Evolutionary conservation across 2,888 invertebrate species (phyloP).

Genomic region (Ectemnius lituratus): DNA sequence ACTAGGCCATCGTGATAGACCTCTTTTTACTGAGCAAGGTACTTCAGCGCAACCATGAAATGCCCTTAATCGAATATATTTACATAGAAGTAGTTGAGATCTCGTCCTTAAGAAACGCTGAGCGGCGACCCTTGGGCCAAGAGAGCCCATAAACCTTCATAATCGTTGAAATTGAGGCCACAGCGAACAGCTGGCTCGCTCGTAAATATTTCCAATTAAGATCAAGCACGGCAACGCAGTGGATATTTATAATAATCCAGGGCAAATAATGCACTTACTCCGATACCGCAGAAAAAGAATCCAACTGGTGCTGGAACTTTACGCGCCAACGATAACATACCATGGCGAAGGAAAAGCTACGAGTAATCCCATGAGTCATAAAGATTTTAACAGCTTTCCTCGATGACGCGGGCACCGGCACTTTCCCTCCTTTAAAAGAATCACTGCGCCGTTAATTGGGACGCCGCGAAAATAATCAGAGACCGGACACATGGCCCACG

Average conservation of each 20-base stretch:
- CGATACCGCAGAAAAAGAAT: too few relatives aligned
- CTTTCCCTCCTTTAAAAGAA: slow-evolving; percentile 23
- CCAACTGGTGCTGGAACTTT: too few relatives aligned
- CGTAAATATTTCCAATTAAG: slow-evolving; percentile 7
- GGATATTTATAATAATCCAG: not conserved
- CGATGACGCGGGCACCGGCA: slow-evolving; percentile 13
- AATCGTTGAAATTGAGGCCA: not conserved
- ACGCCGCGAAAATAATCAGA: slow-evolving; percentile 48
- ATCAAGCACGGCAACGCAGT: not conserved
- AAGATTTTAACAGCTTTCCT: slow-evolving; percentile 39
- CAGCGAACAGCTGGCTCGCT: not conserved
- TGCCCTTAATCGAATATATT: too few relatives aligned
- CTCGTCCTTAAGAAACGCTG: too few relatives aligned
- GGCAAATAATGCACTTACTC: too few relatives aligned
- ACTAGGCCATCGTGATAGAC: too few relatives aligned
- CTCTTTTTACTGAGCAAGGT: too few relatives aligned
- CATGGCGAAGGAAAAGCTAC: too few relatives aligned
- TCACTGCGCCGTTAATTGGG: slow-evolving; percentile 41
- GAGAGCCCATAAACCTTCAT: not conserved
- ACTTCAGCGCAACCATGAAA: too few relatives aligned
- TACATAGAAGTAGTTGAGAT: too few relatives aligned
- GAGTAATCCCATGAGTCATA: slow-evolving; percentile 27
- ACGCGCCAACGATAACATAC: too few relatives aligned
- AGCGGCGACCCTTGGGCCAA: not conserved
- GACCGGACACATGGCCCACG: slow-evolving; percentile 40